These are phyloP conservation scores for Spea hammondii DNA, from an alignment of 2,797 vertebrate genomes.

Conservation along the genomic window DNA sequence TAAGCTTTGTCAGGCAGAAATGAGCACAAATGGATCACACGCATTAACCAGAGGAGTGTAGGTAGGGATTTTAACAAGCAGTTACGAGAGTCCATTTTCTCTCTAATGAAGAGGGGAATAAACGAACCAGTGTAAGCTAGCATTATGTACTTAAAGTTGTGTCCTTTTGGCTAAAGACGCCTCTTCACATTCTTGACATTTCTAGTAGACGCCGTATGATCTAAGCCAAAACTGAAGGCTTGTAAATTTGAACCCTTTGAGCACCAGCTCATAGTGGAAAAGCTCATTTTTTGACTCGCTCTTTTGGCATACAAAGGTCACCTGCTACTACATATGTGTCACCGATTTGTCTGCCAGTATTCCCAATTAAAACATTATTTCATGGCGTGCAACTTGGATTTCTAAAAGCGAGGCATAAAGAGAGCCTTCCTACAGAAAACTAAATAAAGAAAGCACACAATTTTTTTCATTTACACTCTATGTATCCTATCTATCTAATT, in stretches of 20 bases:
- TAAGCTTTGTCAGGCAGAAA: constrained; percentile 98
- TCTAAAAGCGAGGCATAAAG: no score
- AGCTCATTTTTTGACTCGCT: background rate
- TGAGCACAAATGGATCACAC: constrained; percentile 99
- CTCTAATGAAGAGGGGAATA: constrained; percentile 99
- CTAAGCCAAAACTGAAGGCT: constrained; percentile 75
- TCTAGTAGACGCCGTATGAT: constrained; percentile 79
- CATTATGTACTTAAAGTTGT: constrained; percentile 93
- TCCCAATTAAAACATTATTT: no score
- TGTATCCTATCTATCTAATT: no score
- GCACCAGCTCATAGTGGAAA: background rate
- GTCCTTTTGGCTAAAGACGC: constrained; percentile 83
- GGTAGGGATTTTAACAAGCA: constrained; percentile 99
- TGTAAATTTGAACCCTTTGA: constrained; percentile 64
- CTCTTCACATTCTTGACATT: constrained; percentile 81
- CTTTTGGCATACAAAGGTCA: constrained; percentile 49
- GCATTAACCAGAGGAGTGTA: constrained; percentile 97
- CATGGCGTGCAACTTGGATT: no score
- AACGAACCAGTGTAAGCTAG: constrained; percentile 93
- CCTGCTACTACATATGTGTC: constrained; percentile 70
- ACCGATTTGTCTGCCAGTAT: constrained; percentile 58
- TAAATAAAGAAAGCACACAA: no score
- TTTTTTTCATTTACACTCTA: no score
- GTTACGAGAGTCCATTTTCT: constrained; percentile 99
- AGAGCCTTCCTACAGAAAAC: no score